Conservation (phyloP, 2,888 invertebrate species). For the Euphydryas editha region DNA sequence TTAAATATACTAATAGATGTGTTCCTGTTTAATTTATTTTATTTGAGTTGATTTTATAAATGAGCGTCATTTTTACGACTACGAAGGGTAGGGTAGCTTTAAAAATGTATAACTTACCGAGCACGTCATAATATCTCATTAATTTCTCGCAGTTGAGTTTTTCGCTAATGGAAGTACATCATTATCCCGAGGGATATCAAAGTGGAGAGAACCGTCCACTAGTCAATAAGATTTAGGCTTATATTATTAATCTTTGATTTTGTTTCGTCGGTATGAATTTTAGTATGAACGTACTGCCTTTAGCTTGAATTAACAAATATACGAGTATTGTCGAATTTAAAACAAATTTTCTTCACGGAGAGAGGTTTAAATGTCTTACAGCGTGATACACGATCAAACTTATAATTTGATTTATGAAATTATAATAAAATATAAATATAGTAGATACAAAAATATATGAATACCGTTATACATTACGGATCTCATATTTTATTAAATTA, state of each 20-base stretch:
- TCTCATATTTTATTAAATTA: too few species aligned
- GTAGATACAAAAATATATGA: too few species aligned
- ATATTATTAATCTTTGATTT: background rate
- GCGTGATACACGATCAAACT: too few species aligned
- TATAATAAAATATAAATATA: too few species aligned
- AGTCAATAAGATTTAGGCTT: background rate
- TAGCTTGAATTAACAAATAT: too few species aligned
- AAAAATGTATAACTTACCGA: slow-evolving; percentile 4
- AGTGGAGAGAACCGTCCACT: background rate
- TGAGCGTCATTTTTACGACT: background rate
- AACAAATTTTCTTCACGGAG: too few species aligned
- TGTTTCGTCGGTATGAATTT: background rate
- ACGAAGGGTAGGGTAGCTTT: background rate
- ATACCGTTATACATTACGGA: too few species aligned
- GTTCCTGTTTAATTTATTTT: too few species aligned
- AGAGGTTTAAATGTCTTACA: too few species aligned
- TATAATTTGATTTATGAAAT: too few species aligned
- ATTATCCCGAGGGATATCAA: slow-evolving; percentile 18
- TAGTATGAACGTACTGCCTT: background rate
- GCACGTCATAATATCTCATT: slow-evolving; percentile 16
- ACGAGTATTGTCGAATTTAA: too few species aligned
- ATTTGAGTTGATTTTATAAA: background rate
- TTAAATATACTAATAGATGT: too few species aligned
- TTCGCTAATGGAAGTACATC: slow-evolving; percentile 14
- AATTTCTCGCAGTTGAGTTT: slow-evolving; percentile 9